phyloP scores from a whole-genome alignment of 2,797 vertebrate genomes.

The Acestrorhynchus altus region DNA sequence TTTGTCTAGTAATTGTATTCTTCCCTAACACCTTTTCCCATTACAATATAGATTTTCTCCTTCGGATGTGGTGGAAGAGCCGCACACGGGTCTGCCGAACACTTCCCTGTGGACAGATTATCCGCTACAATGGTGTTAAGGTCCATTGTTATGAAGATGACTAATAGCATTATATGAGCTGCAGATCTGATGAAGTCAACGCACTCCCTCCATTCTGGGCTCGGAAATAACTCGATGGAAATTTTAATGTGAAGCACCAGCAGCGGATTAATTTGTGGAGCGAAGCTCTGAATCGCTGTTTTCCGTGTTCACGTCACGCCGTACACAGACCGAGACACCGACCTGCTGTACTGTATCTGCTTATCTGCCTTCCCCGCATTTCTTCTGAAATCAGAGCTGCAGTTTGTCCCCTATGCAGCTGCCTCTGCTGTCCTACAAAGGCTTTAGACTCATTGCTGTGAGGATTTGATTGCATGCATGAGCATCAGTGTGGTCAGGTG shows the following conservation, averaged over 20 bases:
- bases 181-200: constrained; percentile 53
- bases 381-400: too few species aligned
- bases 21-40: constrained; percentile 57
- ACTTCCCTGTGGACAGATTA: constrained; percentile 53
- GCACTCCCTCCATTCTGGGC: constrained; percentile 26
- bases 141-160: constrained; percentile 57
- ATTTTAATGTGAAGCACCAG: constrained; percentile 13
- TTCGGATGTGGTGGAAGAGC: constrained; percentile 49
- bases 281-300: constrained; percentile 23
- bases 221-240: constrained; percentile 45
- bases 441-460: too few species aligned
- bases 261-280: constrained; percentile 35
- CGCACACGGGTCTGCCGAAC: constrained; percentile 40
- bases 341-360: constrained; percentile 2
- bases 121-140: constrained; percentile 50
- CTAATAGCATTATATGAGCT: constrained; percentile 51
- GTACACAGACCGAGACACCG: too few species aligned
- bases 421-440: too few species aligned
- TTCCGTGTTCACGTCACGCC: too few species aligned
- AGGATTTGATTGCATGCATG: too few species aligned
- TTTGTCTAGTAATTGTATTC: constrained; percentile 62
- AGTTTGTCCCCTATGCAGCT: too few species aligned
- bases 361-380: neutral
- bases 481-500: too few species aligned
- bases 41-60: constrained; percentile 61